These are phyloP conservation scores for Pogonus chalceus DNA, from an alignment of 1,140 invertebrate species.

Conservation along the genomic window DNA sequence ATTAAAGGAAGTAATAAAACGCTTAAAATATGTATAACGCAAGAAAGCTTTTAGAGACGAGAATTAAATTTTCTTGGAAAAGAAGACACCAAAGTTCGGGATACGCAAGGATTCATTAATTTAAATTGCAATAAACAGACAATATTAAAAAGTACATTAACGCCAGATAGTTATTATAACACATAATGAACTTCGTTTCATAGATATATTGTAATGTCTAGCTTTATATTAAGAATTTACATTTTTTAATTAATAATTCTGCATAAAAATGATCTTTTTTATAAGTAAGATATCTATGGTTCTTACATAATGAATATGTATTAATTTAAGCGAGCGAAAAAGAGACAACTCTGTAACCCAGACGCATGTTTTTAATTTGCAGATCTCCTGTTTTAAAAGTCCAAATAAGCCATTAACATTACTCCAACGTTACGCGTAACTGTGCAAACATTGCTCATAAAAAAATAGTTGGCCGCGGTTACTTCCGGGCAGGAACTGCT, in stretches of 20 bases:
- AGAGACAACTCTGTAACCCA: background rate
- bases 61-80: slow-evolving; percentile 1
- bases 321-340: background rate
- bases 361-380: slow-evolving; percentile 2
- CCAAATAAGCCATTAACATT: slow-evolving; percentile 5
- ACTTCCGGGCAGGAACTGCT: background rate
- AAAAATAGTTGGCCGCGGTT: background rate
- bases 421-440: background rate
- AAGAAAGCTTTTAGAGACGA: slow-evolving; percentile 1
- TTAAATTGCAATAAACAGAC: slow-evolving; percentile 5
- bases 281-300: background rate
- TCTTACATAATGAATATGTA: slow-evolving; percentile 5
- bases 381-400: slow-evolving; percentile 2
- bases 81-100: background rate
- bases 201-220: too few relatives aligned
- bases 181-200: background rate
- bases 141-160: slow-evolving; percentile 7
- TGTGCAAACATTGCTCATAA: background rate
- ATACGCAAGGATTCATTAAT: slow-evolving; percentile 4
- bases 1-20: slow-evolving; percentile 7
- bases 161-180: background rate
- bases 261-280: too few relatives aligned
- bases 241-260: too few relatives aligned
- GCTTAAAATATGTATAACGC: slow-evolving; percentile 6
- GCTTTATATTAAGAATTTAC: too few relatives aligned